Evolutionary conservation across 1,140 invertebrate genomes (phyloP), one percentile per base, ranked within the genome.

Genomic region (Nomia melanderi): DNA sequence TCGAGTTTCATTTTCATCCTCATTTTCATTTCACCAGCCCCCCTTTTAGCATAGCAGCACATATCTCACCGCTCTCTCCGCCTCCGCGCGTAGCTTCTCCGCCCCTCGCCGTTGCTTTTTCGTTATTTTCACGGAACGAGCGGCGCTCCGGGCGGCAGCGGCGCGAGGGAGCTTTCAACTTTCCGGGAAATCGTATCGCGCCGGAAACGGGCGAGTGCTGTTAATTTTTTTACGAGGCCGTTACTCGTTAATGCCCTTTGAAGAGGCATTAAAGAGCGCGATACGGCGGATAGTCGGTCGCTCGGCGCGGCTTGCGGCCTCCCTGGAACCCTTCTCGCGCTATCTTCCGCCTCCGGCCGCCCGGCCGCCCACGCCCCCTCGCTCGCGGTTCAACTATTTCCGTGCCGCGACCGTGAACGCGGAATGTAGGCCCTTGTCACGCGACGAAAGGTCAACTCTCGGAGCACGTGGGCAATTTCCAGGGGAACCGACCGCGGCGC

Each of bases 401-500:
- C 76, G 67, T 64, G 59, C 53, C 59, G 70, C 76, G 76, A 64
- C 77, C 77, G 54, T 78, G 77, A 78, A 78, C 57, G 31, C 0
- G 62, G 70, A 74, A 66, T 23, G 62, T 64, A 20, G 77, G 50
- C 31, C 11, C 53, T 60, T 57, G 77, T 78, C 77, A 78, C 77
- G 77, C 77, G 62, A 74, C 23, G 41, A 78, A 78, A 78, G 71
- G 71, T 78, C 77, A 74, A 60, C 62, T 74, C 53, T 57, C 33
- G 41, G 27, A 47, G 71, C 71, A 74, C 77, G 77, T 50, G 77
- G 73, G 41, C 54, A 39, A 39, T 74, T 65, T 66, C 60, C 14
- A 44, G 25, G 77, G 59, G 57, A 53, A 17, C 41, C 41, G 4
- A n/a, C 14, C 41, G 41, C 36, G 8, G 36, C 36, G 36, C n/a